Evolutionary conservation across 37 sponge, comb jelly and placozoan genomes (phyloP), one percentile per base, ranked within the genome.

Genomic region (Chondrilla cf. caribensis): DNA sequence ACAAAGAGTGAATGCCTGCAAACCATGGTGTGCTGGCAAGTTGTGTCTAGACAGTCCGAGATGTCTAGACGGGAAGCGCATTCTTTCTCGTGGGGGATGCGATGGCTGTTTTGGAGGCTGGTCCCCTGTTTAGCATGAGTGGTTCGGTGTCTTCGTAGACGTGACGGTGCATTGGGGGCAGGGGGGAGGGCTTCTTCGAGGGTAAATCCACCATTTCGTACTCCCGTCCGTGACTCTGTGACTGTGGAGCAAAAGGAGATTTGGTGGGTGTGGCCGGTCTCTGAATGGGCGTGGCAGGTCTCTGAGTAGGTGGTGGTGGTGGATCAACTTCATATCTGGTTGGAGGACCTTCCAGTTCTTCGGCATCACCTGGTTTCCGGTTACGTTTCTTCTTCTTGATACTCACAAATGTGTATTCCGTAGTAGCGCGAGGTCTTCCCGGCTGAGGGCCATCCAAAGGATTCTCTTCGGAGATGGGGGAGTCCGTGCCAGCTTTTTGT

Each of bases 311-410:
- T 5, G 64, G 5, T 26, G 64, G 64, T 21, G 64, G 64, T 22
- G 64, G 64, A 60, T 31, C 39, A 8, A 70, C 71, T 19, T 18
- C 8, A 38, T 70, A 70, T 17, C 29, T 22, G 19, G 71, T 33
- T 38, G 71, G 71, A 6, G 71, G 39, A 35, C 21, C 40, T 18
- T 70, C 71, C 9, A 5, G 37, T 38, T 70, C 71, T 7, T 70
- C 71, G 7, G 3, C 6, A 7, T 70, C 71, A 3, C 71, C 71
- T 8, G 40, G 31, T 70, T 31, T 37, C 18, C 71, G 5, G 39
- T 70, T 70, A 35, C 18, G 5, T 7, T 37, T 70, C 71, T 70
- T 70, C 40, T 70, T 70, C 71, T 70, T 70, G 39, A 37, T 33
- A 38, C 18, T 31, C 5, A 70, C 40, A 15, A 38, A 19, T 5